A percentile compares a stretch with the other conserved stretches of the same genome.
phyloP scores from a whole-genome alignment of 1,140 invertebrate species.

The Listronotus oregonensis region DNA sequence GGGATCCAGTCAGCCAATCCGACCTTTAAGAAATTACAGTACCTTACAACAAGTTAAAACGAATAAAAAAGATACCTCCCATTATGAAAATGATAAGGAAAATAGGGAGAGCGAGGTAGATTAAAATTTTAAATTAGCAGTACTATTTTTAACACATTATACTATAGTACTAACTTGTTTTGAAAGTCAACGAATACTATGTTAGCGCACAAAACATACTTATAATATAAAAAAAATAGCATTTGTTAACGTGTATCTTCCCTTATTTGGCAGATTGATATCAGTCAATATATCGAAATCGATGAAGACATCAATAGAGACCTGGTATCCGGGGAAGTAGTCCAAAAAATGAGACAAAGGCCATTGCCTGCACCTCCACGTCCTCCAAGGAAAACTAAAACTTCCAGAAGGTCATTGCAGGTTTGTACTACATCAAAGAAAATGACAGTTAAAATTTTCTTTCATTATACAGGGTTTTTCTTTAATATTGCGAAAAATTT shows the following conservation, averaged over 20 bases:
- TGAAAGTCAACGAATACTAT: no score
- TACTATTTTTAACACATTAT: no score
- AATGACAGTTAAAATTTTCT: no score
- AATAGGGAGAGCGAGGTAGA: slow-evolving; percentile 44
- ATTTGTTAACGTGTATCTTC: no score
- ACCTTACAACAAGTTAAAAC: slow-evolving; percentile 66
- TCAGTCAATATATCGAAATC: slow-evolving; percentile 66
- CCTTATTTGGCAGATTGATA: slow-evolving; percentile 54
- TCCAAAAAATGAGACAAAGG: slow-evolving; percentile 79
- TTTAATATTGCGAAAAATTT: no score
- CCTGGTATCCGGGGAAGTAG: slow-evolving; percentile 70
- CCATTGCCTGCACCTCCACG: slow-evolving; percentile 81
- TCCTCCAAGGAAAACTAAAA: slow-evolving; percentile 67
- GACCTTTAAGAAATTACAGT: slow-evolving; percentile 69
- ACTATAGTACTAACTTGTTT: no score
- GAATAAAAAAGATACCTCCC: slow-evolving; percentile 55
- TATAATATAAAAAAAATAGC: no score
- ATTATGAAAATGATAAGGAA: slow-evolving; percentile 55
- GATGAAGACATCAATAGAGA: slow-evolving; percentile 65
- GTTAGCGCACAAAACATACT: no score
- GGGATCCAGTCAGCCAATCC: slow-evolving; percentile 50
- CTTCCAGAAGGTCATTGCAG: slow-evolving; percentile 18
- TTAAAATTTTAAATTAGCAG: not conserved
- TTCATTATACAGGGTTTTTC: no score
- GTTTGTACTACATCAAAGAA: not conserved